phyloP scores from a whole-genome alignment of 2,888 invertebrate genomes.

The Coronaproctus castanopsis region DNA sequence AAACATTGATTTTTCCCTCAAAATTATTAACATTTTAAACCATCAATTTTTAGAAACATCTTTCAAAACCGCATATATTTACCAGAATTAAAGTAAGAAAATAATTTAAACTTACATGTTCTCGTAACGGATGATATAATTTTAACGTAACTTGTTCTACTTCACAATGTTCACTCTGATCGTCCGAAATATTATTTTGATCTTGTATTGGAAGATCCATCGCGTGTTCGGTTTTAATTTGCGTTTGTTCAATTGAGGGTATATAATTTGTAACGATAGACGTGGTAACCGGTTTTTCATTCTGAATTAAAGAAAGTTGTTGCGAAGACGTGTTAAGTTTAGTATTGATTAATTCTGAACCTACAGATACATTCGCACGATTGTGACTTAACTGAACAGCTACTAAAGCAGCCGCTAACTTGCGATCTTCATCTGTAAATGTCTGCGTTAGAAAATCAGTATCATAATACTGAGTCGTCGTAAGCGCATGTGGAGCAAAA shows the following conservation, averaged over 20 bases:
- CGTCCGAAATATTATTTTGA: not conserved
- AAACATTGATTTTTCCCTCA: too few relatives aligned
- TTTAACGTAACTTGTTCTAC: not conserved
- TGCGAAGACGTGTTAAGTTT: conserved; percentile 37
- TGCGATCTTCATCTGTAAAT: conserved; percentile 37
- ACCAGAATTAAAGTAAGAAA: too few relatives aligned
- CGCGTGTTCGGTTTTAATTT: conserved; percentile 23
- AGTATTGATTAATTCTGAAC: conserved; percentile 21
- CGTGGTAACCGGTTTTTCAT: conserved; percentile 21
- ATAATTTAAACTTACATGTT: conserved; percentile 1
- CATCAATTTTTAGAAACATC: too few relatives aligned
- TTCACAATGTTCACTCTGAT: not conserved
- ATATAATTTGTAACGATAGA: conserved; percentile 23
- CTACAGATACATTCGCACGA: not conserved
- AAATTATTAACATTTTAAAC: too few relatives aligned
- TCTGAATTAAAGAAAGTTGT: conserved; percentile 13
- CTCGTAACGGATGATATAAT: conserved; percentile 7
- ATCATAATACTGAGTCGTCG: conserved; percentile 19
- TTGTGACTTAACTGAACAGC: conserved; percentile 32
- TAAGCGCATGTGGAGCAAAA: conserved; percentile 21
- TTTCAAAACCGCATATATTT: too few relatives aligned
- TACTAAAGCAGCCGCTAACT: conserved; percentile 38
- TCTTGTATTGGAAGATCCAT: not conserved
- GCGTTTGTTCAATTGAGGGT: conserved; percentile 23
- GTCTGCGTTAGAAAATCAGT: conserved; percentile 24